Percentiles rank a stretch among this genome's conserved stretches.
Conservation (phyloP, 92 coral and sea anemone genomes). For the Chrysogorgia sp. region DNA sequence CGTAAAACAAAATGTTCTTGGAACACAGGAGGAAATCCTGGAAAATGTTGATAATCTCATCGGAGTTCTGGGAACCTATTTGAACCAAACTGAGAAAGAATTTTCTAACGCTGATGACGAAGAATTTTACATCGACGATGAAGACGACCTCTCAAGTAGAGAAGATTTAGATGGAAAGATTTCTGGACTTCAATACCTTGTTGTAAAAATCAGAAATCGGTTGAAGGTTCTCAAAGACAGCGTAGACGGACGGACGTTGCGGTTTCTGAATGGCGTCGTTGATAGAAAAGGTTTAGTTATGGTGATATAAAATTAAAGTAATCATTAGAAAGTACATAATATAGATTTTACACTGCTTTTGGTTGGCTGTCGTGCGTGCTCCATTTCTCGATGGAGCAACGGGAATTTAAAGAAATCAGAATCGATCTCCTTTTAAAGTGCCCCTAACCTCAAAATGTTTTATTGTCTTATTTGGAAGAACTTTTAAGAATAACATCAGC, state of each 20-base stretch:
- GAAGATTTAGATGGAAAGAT: constrained; percentile 45
- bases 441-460: too few species aligned
- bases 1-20: neutral
- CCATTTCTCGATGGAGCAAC: too few species aligned
- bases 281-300: constrained; percentile 12
- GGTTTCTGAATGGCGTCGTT: constrained; percentile 18
- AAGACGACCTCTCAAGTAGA: constrained; percentile 9
- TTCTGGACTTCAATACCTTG: constrained; percentile 19
- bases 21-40: constrained; percentile 62
- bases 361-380: too few species aligned
- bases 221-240: constrained; percentile 31
- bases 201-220: constrained; percentile 22
- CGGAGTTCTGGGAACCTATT: constrained; percentile 68
- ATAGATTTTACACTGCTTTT: too few species aligned
- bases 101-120: constrained; percentile 30
- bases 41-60: constrained; percentile 72
- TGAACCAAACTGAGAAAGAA: constrained; percentile 53
- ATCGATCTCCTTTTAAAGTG: too few species aligned
- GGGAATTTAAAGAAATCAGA: too few species aligned
- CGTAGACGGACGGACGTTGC: constrained; percentile 29
- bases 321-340: too few species aligned
- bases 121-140: constrained; percentile 33
- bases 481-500: too few species aligned
- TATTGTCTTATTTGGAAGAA: too few species aligned
- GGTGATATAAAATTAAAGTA: too few species aligned